A percentile compares a stretch with the other conserved stretches of the same genome.
phyloP scores from a whole-genome alignment of 1,140 invertebrate genomes.

The Bursaphelenchus mucronatus region DNA sequence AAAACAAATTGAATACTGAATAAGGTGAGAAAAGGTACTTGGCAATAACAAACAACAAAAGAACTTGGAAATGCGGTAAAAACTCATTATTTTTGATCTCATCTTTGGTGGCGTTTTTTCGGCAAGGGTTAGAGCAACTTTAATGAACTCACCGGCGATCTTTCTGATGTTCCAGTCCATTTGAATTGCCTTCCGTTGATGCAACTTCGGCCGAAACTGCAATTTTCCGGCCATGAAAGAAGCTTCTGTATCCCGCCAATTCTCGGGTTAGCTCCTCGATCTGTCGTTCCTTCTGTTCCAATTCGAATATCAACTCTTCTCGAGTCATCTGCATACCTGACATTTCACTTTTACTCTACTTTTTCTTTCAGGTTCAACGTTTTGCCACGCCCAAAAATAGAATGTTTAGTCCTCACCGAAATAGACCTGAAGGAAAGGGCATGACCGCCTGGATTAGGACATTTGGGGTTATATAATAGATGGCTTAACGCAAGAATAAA shows the following conservation, averaged over 20 bases:
- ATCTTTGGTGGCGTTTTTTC: conserved; percentile 9
- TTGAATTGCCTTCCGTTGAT: conserved; percentile 16
- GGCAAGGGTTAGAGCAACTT: conserved; percentile 1
- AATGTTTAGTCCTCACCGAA: too few species aligned
- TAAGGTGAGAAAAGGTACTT: neutral
- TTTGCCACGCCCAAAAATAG: too few species aligned
- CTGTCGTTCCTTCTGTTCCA: conserved; percentile 7
- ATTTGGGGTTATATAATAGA: too few species aligned
- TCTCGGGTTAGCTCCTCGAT: conserved; percentile 1
- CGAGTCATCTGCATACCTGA: neutral
- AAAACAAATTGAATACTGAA: conserved; percentile 21
- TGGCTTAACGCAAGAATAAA: too few species aligned
- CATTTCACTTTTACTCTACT: too few species aligned
- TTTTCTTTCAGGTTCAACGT: too few species aligned
- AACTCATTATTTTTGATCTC: conserved; percentile 6
- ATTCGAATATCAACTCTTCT: conserved; percentile 14
- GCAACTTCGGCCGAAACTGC: conserved; percentile 42
- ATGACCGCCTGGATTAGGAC: too few species aligned
- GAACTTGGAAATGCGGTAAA: conserved; percentile 15
- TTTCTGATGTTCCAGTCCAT: conserved; percentile 16
- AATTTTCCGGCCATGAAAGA: conserved; percentile 41
- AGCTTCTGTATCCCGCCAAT: conserved; percentile 27
- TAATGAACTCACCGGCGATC: conserved; percentile 41
- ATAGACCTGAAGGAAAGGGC: too few species aligned
- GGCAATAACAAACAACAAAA: conserved; percentile 18